These are phyloP conservation scores for Tarsius wallacei DNA, from an alignment of 2,797 vertebrate species.

Conservation along the genomic window DNA sequence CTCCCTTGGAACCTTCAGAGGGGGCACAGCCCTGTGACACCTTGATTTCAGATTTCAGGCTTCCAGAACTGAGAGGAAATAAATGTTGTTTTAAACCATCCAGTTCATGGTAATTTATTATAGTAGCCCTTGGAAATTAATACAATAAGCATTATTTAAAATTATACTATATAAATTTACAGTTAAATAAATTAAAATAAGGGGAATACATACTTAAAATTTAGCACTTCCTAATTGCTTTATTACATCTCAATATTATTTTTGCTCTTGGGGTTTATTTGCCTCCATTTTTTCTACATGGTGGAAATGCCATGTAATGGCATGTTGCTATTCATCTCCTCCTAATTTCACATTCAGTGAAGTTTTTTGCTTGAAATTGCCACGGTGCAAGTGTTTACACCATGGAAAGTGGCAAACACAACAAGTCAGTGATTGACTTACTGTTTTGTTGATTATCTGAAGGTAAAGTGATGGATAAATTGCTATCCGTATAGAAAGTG, in stretches of 20 bases:
- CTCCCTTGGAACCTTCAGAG: accelerated
- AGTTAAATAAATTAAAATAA: background rate
- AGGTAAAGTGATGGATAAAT: accelerated
- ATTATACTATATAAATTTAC: too few relatives aligned
- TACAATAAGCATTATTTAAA: background rate
- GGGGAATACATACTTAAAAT: accelerated
- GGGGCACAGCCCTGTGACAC: accelerated
- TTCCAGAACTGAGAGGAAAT: accelerated
- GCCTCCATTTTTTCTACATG: accelerated
- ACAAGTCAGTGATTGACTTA: accelerated
- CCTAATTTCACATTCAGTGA: accelerated
- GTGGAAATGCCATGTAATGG: accelerated
- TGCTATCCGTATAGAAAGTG: too few relatives aligned
- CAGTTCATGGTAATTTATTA: accelerated
- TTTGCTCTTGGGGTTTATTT: background rate
- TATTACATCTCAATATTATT: accelerated
- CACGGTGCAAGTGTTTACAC: accelerated
- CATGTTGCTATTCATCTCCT: accelerated
- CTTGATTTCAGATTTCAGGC: accelerated
- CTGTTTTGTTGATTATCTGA: background rate
- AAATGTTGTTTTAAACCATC: accelerated
- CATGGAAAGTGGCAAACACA: accelerated
- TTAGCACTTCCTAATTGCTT: background rate
- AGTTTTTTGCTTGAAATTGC: background rate
- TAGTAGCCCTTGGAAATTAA: accelerated